A percentile compares a stretch with the other conserved stretches of the same genome.
Evolutionary conservation across 2,113 vertebrate genomes (phyloP).

Genomic region (Bothrops jararaca): DNA sequence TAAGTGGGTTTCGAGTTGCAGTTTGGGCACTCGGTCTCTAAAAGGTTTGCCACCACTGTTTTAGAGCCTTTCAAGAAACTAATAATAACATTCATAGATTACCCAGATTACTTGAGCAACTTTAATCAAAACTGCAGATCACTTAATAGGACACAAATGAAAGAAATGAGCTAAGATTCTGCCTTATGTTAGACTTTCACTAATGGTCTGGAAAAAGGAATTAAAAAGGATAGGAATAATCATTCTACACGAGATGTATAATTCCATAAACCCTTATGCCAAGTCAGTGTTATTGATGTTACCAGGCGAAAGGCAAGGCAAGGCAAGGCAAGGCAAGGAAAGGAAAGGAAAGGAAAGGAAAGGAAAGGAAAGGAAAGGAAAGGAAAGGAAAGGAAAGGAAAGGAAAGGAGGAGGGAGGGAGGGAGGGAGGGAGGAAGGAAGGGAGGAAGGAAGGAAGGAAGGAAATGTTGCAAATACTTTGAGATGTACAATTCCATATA

Average conservation of each 20-base stretch:
- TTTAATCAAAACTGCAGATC: not conserved
- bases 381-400: too few relatives aligned
- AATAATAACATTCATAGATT: not conserved
- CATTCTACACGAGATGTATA: not conserved
- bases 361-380: not conserved
- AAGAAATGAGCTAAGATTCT: not conserved
- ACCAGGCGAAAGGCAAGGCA: too few relatives aligned
- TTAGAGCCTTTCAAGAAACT: not conserved
- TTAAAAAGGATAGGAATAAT: not conserved
- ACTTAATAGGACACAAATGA: not conserved
- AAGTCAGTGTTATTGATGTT: not conserved
- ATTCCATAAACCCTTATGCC: not conserved
- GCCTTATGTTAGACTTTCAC: not conserved
- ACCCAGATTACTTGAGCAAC: not conserved
- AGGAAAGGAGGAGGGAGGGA: not conserved
- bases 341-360: not conserved
- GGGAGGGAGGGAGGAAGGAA: too few relatives aligned
- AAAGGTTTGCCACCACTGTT: too few relatives aligned
- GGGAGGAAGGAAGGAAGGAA: too few relatives aligned
- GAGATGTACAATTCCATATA: not conserved
- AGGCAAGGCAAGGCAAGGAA: too few relatives aligned
- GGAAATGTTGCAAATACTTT: not conserved
- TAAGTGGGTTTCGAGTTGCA: too few relatives aligned
- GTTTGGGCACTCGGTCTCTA: too few relatives aligned
- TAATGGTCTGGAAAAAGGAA: conserved; percentile 3